Evolutionary conservation across 1,140 invertebrate genomes (phyloP).

Genomic region (Littorina saxatilis): DNA sequence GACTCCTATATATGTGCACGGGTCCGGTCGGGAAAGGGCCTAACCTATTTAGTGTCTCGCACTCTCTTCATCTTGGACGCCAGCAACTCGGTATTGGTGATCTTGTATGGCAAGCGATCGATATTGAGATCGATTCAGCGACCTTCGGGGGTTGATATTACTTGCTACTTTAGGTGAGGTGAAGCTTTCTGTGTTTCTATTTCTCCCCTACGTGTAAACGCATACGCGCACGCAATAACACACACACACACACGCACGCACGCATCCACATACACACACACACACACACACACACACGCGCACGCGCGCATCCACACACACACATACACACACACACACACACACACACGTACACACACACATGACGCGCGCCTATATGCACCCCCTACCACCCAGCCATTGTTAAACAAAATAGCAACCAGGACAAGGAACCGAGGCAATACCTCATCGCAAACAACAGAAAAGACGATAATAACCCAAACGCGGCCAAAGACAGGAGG

Average conservation of each 20-base stretch:
- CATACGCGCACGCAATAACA: neutral
- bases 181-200: neutral
- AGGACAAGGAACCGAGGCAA: neutral
- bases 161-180: too few species aligned
- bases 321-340: slow-evolving; percentile 1
- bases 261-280: neutral
- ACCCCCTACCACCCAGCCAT: neutral
- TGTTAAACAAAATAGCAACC: neutral
- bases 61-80: too few species aligned
- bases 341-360: neutral
- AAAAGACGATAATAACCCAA: neutral
- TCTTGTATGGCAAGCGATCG: too few species aligned
- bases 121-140: too few species aligned
- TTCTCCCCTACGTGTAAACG: neutral
- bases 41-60: too few species aligned
- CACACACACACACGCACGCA: slow-evolving; percentile 4
- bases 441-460: neutral
- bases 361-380: neutral
- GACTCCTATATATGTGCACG: too few species aligned
- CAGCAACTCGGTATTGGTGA: too few species aligned
- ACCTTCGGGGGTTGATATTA: too few species aligned
- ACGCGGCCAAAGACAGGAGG: neutral
- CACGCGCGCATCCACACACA: slow-evolving; percentile 2
- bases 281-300: slow-evolving; percentile 13
- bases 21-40: too few species aligned